Conservation (phyloP, 2,888 invertebrate species). For the Drosophila neoperkinsi region DNA sequence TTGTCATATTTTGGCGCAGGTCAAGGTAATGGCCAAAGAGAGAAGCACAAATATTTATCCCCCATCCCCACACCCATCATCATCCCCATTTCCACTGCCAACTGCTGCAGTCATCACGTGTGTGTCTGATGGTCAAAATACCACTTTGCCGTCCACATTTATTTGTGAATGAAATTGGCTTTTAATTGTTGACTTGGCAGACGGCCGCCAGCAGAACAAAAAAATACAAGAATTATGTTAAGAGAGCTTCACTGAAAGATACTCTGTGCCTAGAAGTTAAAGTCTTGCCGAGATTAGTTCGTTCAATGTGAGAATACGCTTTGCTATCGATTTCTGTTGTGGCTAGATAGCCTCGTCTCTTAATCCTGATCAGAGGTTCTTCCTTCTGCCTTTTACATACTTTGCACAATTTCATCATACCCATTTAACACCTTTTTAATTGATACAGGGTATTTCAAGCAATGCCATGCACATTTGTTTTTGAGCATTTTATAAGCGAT, state of each 20-base stretch:
- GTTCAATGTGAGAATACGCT: not conserved
- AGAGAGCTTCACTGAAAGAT: not conserved
- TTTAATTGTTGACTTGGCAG: constrained; percentile 69
- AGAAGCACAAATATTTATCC: constrained; percentile 9
- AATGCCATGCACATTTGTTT: constrained; percentile 61
- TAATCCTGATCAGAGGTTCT: not conserved
- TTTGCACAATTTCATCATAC: not conserved
- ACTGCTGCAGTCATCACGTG: constrained; percentile 39
- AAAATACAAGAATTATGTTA: constrained; percentile 12
- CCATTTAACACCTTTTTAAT: not conserved
- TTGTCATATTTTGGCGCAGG: constrained; percentile 29
- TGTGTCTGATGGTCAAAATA: constrained; percentile 36
- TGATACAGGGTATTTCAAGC: constrained; percentile 8
- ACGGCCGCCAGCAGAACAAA: constrained; percentile 42
- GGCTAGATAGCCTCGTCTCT: not conserved
- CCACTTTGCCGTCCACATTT: constrained; percentile 29
- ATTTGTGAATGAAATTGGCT: constrained; percentile 72
- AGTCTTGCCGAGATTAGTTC: not conserved
- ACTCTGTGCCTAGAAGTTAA: not conserved
- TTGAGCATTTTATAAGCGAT: constrained; percentile 27
- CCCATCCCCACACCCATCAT: constrained; percentile 9
- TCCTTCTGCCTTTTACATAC: not conserved
- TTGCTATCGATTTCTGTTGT: not conserved
- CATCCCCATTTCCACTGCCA: not conserved
- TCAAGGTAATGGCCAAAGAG: constrained; percentile 36